phyloP scores from a whole-genome alignment of 2,797 vertebrate genomes.

The Hippocampus kuda region DNA sequence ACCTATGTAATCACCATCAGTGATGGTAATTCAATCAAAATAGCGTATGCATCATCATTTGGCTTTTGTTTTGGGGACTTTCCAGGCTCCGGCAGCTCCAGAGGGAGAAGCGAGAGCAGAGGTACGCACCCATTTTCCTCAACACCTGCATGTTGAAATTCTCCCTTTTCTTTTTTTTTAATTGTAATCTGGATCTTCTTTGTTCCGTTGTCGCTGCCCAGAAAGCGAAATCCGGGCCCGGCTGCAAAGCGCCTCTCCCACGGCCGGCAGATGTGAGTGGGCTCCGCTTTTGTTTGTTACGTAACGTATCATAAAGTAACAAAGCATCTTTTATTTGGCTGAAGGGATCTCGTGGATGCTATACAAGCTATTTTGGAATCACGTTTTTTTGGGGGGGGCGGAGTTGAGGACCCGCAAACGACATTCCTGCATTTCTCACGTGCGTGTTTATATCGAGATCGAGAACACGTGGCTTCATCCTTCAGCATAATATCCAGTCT shows the following conservation, averaged over 20 bases:
- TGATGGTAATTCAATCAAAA: neutral
- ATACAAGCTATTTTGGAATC: conserved; percentile 15
- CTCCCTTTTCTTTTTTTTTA: neutral
- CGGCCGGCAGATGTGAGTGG: conserved; percentile 85
- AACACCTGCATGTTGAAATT: conserved; percentile 6
- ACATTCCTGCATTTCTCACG: conserved; percentile 18
- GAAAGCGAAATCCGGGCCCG: conserved; percentile 95
- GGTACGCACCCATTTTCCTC: conserved; percentile 61
- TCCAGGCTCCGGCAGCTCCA: conserved; percentile 56
- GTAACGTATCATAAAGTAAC: conserved; percentile 33
- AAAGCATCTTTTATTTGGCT: conserved; percentile 30
- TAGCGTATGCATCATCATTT: neutral
- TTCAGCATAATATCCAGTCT: neutral
- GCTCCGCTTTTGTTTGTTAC: conserved; percentile 29
- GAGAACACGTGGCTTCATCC: conserved; percentile 39
- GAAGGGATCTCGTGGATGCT: conserved; percentile 1
- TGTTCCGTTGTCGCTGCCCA: conserved; percentile 52
- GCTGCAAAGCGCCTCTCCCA: conserved; percentile 91
- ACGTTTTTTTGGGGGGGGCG: neutral
- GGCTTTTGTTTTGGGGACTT: conserved; percentile 12
- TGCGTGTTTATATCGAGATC: conserved; percentile 28
- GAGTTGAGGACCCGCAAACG: neutral
- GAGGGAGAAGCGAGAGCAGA: conserved; percentile 89
- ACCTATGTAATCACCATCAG: neutral
- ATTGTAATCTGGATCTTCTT: conserved; percentile 5